Evolutionary conservation across 2,888 invertebrate genomes (phyloP), one percentile per base, ranked within the genome.

Genomic region (Leptogaster cylindrica): DNA sequence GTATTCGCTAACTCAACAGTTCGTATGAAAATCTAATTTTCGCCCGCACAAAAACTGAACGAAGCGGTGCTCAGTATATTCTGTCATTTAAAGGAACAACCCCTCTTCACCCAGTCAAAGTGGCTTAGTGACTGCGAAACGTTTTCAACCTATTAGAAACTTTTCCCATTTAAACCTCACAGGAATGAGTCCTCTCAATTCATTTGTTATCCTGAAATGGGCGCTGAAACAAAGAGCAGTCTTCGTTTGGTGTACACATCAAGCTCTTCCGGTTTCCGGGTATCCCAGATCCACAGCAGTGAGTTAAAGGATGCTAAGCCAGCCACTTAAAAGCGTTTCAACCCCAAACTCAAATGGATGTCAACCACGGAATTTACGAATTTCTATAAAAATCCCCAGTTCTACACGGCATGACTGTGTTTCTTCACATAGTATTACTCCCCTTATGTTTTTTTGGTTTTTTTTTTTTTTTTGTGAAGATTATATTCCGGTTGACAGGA

Each of bases 1-100:
- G 5, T 18, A 52, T 31, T 18, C 18, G 52, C 31, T 18, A 14
- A 16, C 31, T 18, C 52, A 16, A 52, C 52, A 31, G 52, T 33
- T 36, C 14, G 7, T 52, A 52, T 52, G 52, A 52, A 52, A 52
- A 52, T 52, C 33, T 52, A 52, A 33, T 52, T 52, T 52, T n/a
- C 33, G 31, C 52, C 23, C 33, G 36, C 4, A 3, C 10, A 36
- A 36, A n/a, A 14, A 36, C 36, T 36, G 36, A 36, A n/a, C n/a
- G n/a, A n/a, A n/a, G n/a, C n/a, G n/a, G n/a, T n/a, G n/a, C n/a
- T n/a, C n/a, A n/a, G n/a, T n/a, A n/a, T n/a, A n/a, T n/a, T n/a
- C n/a, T n/a, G n/a, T n/a, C n/a, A n/a, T n/a, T n/a, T n/a, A n/a
- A n/a, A n/a, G n/a, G n/a, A n/a, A n/a, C n/a, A n/a, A n/a, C n/a